Base-by-base conservation (phyloP, 2,797 vertebrate genomes). In the Eulemur albifrons region DNA sequence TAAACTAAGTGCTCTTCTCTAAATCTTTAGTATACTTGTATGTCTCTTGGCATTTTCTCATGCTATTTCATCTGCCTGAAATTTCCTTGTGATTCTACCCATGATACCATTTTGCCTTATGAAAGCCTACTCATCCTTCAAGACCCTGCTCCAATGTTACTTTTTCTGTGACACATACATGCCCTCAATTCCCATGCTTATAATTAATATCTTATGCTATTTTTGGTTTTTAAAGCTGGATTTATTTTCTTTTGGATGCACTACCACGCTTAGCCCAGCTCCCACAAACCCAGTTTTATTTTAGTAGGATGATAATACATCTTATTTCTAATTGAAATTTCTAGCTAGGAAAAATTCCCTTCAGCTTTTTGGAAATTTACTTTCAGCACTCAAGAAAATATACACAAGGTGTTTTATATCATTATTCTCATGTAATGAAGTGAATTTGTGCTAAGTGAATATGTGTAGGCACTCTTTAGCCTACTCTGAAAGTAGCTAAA, bases 391-490 rank as follows among this genome's bases (percentile, higher is more conserved):
- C 18, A 83, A 79, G 14, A 83, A 83, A 57, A 59, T 30, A 40
- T 57, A 50, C 45, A 63, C 48, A 54, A 92, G 8, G 73, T 92
- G 17, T 87, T 96, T 89, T 87, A 38, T 17, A 92, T 63, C 13
- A 96, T 52, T 93, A 48, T 67, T 79, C 30, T 75, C 7, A 54
- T 52, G 73, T 81, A 89, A 63, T 84, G 43, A 76, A 72, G 25
- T 87, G 32, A 94, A 70, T 95, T 83, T 75, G 45, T 89, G 65
- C 13, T 93, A 81, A 82, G 52, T 86, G 72, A 95, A 35, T 87
- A 69, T 54, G n/a, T 43, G 13, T 70, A 96, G 89, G 38, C 65
- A 83, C 3, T 87, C 23, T 92, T 5, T 86, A 87, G 23, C 18
- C 38, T 88, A 80, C 87, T 88, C 43, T 50, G 30, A 88, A 23